Conservation (phyloP, 92 coral and sea anemone species). For the Porites lobata region DNA sequence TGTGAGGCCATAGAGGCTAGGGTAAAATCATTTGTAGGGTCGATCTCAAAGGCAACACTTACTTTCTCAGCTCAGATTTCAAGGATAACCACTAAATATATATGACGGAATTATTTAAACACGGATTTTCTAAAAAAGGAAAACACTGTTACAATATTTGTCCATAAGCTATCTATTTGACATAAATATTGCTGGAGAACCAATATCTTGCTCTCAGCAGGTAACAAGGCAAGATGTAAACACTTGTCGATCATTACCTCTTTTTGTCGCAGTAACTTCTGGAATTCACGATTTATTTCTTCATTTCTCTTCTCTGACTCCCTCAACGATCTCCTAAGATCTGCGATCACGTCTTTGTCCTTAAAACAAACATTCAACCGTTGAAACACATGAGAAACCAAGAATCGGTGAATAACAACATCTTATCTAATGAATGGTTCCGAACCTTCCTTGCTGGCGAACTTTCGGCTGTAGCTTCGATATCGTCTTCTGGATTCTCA, state of each 20-base stretch:
- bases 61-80: no score
- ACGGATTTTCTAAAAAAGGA: neutral
- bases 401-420: neutral
- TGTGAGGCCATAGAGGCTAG: no score
- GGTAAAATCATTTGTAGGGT: no score
- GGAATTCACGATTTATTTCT: conserved; percentile 90
- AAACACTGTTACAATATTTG: neutral
- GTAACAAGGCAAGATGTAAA: neutral
- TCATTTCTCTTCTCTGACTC: conserved; percentile 86
- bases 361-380: neutral
- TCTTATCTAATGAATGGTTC: neutral
- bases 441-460: conserved; percentile 22
- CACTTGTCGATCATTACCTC: conserved; percentile 66
- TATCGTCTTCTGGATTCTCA: conserved; percentile 75
- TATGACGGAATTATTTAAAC: no score
- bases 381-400: neutral
- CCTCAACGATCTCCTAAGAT: conserved; percentile 67
- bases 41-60: no score
- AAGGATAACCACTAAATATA: no score
- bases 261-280: conserved; percentile 82
- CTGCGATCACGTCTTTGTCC: conserved; percentile 63
- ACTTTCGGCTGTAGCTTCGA: conserved; percentile 48
- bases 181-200: neutral
- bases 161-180: neutral
- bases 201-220: neutral